Evolutionary conservation across 2,888 invertebrate species (phyloP).

Genomic region (Leptinotarsa rubiginosa): DNA sequence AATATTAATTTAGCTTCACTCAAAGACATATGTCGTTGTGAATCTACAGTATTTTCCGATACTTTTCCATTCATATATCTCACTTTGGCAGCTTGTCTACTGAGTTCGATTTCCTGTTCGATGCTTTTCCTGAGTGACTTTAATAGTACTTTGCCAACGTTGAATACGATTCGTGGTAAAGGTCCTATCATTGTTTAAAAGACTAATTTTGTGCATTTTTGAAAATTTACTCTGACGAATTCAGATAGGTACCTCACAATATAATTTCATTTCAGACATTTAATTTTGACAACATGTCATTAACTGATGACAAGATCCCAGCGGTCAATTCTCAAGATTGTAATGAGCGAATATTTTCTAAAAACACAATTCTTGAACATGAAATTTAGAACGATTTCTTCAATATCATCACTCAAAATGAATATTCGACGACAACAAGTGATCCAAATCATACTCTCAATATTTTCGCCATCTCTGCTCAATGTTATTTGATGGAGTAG

Average conservation of each 20-base stretch:
- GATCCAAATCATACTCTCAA: no score
- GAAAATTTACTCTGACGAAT: neutral
- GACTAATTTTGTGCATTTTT: neutral
- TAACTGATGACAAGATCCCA: neutral
- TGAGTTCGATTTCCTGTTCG: conserved; percentile 80
- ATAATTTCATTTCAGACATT: conserved; percentile 2
- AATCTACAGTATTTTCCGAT: neutral
- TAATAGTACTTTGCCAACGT: conserved; percentile 48
- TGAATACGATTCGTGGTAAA: conserved; percentile 45
- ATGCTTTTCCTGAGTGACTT: conserved; percentile 70
- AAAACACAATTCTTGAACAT: no score
- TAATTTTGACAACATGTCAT: neutral
- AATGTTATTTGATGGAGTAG: no score
- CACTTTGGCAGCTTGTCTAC: conserved; percentile 79
- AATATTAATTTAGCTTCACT: conserved; percentile 92
- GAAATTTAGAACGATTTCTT: no score
- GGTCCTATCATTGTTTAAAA: conserved; percentile 43
- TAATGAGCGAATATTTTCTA: neutral
- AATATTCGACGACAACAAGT: no score
- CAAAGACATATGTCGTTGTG: conserved; percentile 46
- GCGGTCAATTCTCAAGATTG: no score
- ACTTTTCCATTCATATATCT: conserved; percentile 43
- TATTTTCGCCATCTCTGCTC: no score
- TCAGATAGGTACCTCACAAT: neutral
- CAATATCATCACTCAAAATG: no score